These are phyloP conservation scores for Dryoscopus gambensis DNA, from an alignment of 2,113 vertebrate species.

Conservation along the genomic window DNA sequence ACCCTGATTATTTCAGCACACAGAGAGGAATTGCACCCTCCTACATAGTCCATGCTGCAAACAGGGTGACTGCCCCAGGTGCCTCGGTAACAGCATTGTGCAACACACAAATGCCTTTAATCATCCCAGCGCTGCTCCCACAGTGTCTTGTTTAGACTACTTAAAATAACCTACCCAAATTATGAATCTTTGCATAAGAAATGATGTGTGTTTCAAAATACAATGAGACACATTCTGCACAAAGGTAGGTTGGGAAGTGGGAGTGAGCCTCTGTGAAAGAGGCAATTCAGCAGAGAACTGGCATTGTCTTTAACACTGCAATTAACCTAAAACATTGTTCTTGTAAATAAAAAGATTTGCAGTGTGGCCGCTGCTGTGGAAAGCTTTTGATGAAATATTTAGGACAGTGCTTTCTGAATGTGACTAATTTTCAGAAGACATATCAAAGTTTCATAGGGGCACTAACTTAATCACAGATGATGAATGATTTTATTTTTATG, in stretches of 20 bases:
- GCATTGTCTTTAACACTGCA: neutral
- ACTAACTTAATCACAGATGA: conserved; percentile 17
- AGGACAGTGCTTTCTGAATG: neutral
- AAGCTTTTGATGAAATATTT: conserved; percentile 51
- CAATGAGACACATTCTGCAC: neutral
- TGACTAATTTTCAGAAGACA: conserved; percentile 2
- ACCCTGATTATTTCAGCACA: neutral
- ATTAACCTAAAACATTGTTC: neutral
- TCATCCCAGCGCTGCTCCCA: neutral
- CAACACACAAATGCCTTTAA: neutral
- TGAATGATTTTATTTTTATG: conserved; percentile 16
- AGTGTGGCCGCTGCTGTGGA: neutral
- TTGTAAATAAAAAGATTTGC: conserved; percentile 7
- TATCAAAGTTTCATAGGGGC: conserved; percentile 38
- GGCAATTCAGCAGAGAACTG: neutral
- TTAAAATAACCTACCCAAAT: conserved; percentile 17
- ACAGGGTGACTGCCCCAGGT: neutral
- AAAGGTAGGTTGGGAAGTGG: neutral
- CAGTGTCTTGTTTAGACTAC: neutral
- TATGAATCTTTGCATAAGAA: neutral
- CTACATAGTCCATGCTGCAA: neutral
- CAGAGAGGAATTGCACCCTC: neutral
- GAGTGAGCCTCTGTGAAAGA: neutral
- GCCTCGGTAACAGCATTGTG: neutral
- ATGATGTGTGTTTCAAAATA: neutral